Base-by-base conservation (phyloP, 1,140 invertebrate genomes). In the Cecropterus lyciades region DNA sequence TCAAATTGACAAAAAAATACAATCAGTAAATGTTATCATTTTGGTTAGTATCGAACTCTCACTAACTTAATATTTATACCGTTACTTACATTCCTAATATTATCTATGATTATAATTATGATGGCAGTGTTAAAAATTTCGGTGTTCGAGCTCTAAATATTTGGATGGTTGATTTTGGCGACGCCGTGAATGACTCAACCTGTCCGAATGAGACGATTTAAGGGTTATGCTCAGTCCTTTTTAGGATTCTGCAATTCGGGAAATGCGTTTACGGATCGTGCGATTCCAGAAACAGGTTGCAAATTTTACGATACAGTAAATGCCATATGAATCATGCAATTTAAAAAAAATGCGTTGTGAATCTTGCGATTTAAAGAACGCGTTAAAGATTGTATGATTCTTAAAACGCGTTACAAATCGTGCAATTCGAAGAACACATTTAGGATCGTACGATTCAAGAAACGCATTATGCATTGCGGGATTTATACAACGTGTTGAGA, bases 61-160 rank as follows among this genome's bases (percentile, higher is more conserved):
- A 43, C 40, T 43, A 43, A 43, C 1, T 7, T 33, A 7, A 43
- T 43, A 40, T 13, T 48, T 20, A 10, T 20, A 11, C 11, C 16
- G 17, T 11, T 17, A 49, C 16, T n/a, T 49, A 49, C 20, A 46
- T 0, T 52, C 4, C 27, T 51, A 52, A 52, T 45, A 46, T 17
- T 14, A 52, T 30, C 33, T 43, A 56, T 42, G 10, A 56, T 43
- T 56, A 56, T 10, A 43, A 55, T n/a, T n/a, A n/a, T n/a, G 53
- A 56, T 56, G 53, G 53, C 53, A 56, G 53, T 56, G 53, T 56
- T 56, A 10, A 56, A 56, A 56, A 24, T 56, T 56, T 43, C 10
- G 43, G 15, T 56, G 17, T 43, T 8, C 37, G 33, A 33, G 13
- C 11, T 24, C 53, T 56, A 49, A 43, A 56, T 56, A n/a, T 24